Evolutionary conservation across 2,113 vertebrate genomes (phyloP).

Genomic region (Campylorhamphus procurvoides): DNA sequence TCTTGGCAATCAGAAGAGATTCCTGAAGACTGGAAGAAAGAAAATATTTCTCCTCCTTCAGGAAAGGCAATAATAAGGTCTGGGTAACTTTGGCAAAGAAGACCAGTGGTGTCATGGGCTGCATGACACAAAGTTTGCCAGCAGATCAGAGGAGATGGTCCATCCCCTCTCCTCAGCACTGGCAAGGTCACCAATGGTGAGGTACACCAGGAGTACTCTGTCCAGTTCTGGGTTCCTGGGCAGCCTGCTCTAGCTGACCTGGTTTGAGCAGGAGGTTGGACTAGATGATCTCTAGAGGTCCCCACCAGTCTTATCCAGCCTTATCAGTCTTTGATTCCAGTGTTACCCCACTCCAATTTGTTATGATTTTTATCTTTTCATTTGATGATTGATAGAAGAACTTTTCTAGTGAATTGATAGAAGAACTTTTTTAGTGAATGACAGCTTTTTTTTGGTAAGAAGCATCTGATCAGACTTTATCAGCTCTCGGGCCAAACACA

Average conservation of each 20-base stretch:
- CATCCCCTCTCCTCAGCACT: neutral
- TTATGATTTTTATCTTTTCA: neutral
- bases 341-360: neutral
- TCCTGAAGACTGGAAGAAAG: neutral
- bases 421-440: neutral
- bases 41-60: neutral
- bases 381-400: rapidly evolving
- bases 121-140: neutral
- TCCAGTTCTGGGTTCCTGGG: neutral
- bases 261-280: neutral
- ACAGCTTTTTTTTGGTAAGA: neutral
- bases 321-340: neutral
- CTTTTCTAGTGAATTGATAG: neutral
- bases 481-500: neutral
- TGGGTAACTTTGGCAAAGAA: neutral
- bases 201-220: neutral
- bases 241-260: neutral
- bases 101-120: neutral
- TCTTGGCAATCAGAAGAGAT: neutral
- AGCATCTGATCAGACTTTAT: neutral
- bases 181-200: neutral
- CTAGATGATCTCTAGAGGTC: neutral
- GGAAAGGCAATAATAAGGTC: neutral
- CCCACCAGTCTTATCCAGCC: neutral
- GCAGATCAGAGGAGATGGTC: neutral